Percentiles rank a stretch among this genome's conserved stretches.
These are phyloP conservation scores for Geotrupes spiniger DNA, from an alignment of 2,888 invertebrate species.

Conservation along the genomic window DNA sequence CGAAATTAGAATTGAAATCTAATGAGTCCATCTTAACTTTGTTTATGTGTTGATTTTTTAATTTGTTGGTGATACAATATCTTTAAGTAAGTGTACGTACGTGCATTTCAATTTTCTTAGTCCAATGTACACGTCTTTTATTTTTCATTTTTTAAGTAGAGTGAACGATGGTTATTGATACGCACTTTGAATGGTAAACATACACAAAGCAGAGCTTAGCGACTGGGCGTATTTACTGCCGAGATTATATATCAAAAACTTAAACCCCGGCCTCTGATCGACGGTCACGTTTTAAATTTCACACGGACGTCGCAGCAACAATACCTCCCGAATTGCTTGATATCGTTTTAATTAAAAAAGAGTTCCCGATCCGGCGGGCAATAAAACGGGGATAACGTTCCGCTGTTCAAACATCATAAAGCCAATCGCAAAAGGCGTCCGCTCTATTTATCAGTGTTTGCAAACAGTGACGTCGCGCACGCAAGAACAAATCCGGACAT, in stretches of 20 bases:
- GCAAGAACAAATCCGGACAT: constrained; percentile 51
- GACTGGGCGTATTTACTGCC: too few species aligned
- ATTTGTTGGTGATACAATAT: too few species aligned
- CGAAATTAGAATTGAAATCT: too few species aligned
- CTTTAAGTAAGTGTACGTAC: too few species aligned
- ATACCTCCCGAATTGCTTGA: constrained; percentile 20
- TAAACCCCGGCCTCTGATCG: constrained; percentile 13
- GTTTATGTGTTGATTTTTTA: too few species aligned
- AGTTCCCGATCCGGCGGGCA: constrained; percentile 22
- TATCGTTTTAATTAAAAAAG: constrained; percentile 34
- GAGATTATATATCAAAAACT: constrained; percentile 7
- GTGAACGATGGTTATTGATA: too few species aligned
- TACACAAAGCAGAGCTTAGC: too few species aligned
- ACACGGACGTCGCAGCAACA: constrained; percentile 19
- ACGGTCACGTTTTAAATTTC: constrained; percentile 26
- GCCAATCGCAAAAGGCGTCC: constrained; percentile 27
- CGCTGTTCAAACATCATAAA: constrained; percentile 42
- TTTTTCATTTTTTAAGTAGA: too few species aligned
- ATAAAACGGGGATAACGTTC: constrained; percentile 37
- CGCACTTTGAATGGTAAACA: too few species aligned
- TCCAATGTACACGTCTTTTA: too few species aligned
- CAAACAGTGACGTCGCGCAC: constrained; percentile 48
- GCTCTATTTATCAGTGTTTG: constrained; percentile 50
- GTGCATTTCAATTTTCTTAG: too few species aligned
- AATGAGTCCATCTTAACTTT: too few species aligned